A percentile compares a stretch with the other conserved stretches of the same genome.
Evolutionary conservation across 1,140 invertebrate genomes (phyloP).

Genomic region (Sinonovacula constricta): DNA sequence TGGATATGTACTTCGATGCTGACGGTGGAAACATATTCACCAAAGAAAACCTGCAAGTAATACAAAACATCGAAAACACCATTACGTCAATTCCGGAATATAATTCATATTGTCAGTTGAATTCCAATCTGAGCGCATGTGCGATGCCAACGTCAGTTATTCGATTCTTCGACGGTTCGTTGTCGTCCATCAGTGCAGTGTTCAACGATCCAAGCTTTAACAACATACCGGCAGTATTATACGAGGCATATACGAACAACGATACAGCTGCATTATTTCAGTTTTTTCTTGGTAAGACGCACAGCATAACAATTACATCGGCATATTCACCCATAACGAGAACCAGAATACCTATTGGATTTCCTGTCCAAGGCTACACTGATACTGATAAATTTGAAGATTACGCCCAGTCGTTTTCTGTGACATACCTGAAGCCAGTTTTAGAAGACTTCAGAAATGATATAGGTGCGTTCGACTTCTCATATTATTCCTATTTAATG

Average conservation of each 20-base stretch:
- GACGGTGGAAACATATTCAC: conserved; percentile 51
- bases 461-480: conserved; percentile 26
- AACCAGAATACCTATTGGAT: conserved; percentile 18
- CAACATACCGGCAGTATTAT: conserved; percentile 50
- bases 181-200: conserved; percentile 20
- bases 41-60: conserved; percentile 35
- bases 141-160: conserved; percentile 44
- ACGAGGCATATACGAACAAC: conserved; percentile 43
- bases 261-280: conserved; percentile 27
- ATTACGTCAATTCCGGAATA: conserved; percentile 32
- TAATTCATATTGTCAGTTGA: conserved; percentile 50
- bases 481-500: conserved; percentile 24
- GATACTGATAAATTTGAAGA: conserved; percentile 8
- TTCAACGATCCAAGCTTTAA: conserved; percentile 57
- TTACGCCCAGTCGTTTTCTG: conserved; percentile 5
- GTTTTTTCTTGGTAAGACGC: conserved; percentile 47
- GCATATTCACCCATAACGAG: conserved; percentile 34
- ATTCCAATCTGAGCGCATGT: conserved; percentile 21
- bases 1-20: conserved; percentile 43
- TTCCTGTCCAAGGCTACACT: conserved; percentile 18
- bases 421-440: conserved; percentile 10
- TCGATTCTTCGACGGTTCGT: conserved; percentile 59
- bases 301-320: conserved; percentile 10
- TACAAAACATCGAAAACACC: conserved; percentile 51
- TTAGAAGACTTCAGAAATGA: not conserved